Conservation (phyloP, 2,797 vertebrate genomes). For the Okamejei kenojei region DNA sequence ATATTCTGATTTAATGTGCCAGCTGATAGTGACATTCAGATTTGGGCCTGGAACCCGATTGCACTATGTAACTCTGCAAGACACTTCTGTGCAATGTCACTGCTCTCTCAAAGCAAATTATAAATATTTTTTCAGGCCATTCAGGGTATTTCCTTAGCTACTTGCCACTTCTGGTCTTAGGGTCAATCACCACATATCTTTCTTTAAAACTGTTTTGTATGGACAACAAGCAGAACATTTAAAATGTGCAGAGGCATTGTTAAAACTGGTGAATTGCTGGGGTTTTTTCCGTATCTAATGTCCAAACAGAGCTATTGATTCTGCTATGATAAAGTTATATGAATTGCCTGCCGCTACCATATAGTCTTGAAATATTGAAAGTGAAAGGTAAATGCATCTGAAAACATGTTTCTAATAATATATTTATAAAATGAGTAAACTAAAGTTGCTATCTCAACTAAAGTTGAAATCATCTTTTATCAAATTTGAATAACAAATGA, state of each 20-base stretch:
- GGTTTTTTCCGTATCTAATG: background rate
- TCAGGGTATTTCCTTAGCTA: background rate
- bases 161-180: background rate
- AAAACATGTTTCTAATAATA: background rate
- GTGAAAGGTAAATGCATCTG: background rate
- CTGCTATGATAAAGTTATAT: background rate
- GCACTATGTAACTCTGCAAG: background rate
- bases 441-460: background rate
- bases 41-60: background rate
- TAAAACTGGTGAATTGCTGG: background rate
- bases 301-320: background rate
- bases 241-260: background rate
- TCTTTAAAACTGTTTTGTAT: background rate
- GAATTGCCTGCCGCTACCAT: background rate
- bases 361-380: background rate
- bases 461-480: background rate
- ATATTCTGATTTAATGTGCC: background rate
- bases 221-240: background rate
- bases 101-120: background rate
- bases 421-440: background rate
- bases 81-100: background rate
- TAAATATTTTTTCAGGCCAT: background rate
- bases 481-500: background rate
- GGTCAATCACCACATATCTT: background rate
- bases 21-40: background rate